These are phyloP conservation scores for Triops longicaudatus DNA, from an alignment of 1,140 invertebrate genomes.

Conservation along the genomic window DNA sequence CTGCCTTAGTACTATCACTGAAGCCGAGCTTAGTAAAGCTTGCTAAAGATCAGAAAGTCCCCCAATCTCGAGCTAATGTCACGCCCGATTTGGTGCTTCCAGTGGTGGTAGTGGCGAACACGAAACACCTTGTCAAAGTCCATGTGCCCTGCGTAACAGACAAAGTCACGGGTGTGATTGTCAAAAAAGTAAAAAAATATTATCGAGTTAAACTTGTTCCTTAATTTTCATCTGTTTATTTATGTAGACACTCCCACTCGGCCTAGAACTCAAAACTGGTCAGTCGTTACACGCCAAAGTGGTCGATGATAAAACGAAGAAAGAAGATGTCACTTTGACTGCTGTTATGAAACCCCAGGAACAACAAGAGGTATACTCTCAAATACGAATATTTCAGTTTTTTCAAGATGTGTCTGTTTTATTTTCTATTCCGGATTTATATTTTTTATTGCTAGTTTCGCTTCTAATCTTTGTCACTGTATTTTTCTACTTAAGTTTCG, in stretches of 20 bases:
- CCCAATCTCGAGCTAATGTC: slow-evolving; percentile 8
- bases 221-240: background rate
- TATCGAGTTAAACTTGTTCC: background rate
- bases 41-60: slow-evolving; percentile 11
- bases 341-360: background rate
- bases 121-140: background rate
- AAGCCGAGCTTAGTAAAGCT: slow-evolving; percentile 20
- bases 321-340: background rate
- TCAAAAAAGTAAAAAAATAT: background rate
- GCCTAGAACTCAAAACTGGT: background rate
- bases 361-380: background rate
- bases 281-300: background rate
- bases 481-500: no score
- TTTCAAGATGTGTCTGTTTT: no score
- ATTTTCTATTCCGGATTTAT: no score
- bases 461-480: no score
- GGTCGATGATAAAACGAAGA: background rate
- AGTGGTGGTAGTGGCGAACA: background rate
- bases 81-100: slow-evolving; percentile 2
- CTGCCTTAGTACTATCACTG: background rate
- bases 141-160: background rate
- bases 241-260: background rate
- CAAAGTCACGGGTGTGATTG: background rate
- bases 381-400: no score
- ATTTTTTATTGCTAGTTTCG: no score